Evolutionary conservation across 2,888 invertebrate species (phyloP).

Genomic region (Argyra leucocephala): DNA sequence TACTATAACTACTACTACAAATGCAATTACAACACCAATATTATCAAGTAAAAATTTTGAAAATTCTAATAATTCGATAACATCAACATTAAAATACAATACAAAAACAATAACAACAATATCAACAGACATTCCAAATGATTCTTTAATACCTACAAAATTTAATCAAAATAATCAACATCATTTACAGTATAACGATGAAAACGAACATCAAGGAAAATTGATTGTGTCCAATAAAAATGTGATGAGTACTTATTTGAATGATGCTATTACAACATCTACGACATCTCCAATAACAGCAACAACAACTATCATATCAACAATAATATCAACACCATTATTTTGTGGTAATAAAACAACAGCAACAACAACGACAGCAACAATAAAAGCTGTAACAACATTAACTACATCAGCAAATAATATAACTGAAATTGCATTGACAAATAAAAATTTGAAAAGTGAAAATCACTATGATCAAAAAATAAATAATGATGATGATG

Average conservation of each 20-base stretch:
- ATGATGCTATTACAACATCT: neutral
- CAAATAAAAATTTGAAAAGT: neutral
- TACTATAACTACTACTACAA: neutral
- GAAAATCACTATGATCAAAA: neutral
- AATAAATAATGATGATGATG: neutral
- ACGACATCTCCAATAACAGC: neutral
- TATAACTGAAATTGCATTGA: neutral
- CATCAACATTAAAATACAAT: neutral
- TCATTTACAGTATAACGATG: neutral
- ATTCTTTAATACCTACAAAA: neutral
- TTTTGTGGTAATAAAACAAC: neutral
- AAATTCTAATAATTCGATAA: neutral
- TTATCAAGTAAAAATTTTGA: neutral
- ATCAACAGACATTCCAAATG: neutral
- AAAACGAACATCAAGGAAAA: neutral
- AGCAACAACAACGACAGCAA: neutral
- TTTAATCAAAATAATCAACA: neutral
- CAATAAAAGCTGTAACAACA: neutral
- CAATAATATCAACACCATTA: neutral
- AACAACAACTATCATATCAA: neutral
- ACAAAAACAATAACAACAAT: neutral
- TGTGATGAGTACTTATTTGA: neutral
- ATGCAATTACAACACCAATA: neutral
- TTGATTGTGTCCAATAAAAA: neutral
- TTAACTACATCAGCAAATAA: neutral